Evolutionary conservation across 2,113 vertebrate genomes (phyloP), one percentile per base, ranked within the genome.

Genomic region (Hippotragus niger): DNA sequence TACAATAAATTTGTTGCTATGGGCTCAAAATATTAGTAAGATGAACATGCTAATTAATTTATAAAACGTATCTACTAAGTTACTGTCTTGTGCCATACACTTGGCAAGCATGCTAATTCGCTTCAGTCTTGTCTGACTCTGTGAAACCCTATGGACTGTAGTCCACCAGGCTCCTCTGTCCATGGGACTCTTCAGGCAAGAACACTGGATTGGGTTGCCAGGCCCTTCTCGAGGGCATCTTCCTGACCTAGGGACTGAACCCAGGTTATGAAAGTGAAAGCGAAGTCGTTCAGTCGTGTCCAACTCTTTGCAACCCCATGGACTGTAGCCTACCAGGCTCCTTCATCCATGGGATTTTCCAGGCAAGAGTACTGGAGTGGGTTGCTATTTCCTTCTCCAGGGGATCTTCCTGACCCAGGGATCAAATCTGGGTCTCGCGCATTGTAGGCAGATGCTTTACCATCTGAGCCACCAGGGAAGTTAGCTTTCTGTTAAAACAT

Each of bases 261-360:
- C 64, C 33, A 67, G 33, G 33, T 67, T 57, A 9, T 57, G 55
- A 57, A 57, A 57, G 23, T 57, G 55, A 57, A 57, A 57, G 23
- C 3, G 0, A 25, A 57, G 55, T 57, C 3, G 1, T 25, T 57
- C 55, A 57, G 3, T 57, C 0, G 0, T 57, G 55, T 57, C 55
- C 23, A 57, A 57, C 9, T 4, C 55, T 57, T 57, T 57, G 55
- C 23, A 57, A 57, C 55, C 23, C 55, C 55, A 57, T 57, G 55
- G 23, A 57, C 55, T 57, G 10, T 25, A 57, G 9, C 55, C 55
- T 57, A 25, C 55, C 55, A 57, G 55, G 55, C 23, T 57, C 55
- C 55, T 58, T 23, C 25, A 4, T 27, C 55, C 9, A 2, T 58
- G 57, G 3, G 23, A 27, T 58, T 58, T 58, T 27, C 25, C 57